Base-by-base conservation (phyloP, 2,888 invertebrate genomes). In the Serripes groenlandicus region DNA sequence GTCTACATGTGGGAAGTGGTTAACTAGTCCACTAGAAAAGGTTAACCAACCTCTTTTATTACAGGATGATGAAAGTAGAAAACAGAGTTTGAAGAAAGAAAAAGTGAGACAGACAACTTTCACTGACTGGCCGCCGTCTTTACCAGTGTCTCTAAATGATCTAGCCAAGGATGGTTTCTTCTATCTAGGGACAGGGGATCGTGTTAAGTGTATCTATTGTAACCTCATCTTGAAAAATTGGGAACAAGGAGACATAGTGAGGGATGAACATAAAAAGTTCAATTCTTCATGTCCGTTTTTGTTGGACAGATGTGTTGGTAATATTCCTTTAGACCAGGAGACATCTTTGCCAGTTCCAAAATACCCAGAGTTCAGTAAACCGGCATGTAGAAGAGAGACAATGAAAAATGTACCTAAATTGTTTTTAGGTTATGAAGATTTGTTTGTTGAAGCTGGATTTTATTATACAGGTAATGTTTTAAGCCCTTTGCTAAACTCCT, bases 201-300 rank as follows among this genome's bases (percentile, higher is more conserved):
- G 75, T 75, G 87, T 83, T 3, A 85, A 85, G 66, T 88, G 88
- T 74, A 77, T 81, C 23, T 88, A 87, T 66, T 88, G 88, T 78
- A 87, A 87, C 34, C 75, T 87, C 11, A 60, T 88, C 37, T 75
- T 88, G 28, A 86, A 85, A 58, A 78, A 72, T 58, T 88, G 88
- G 88, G 86, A 86, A 60, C 32, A 37, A 54, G 86, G 86, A 3
- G 88, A 88, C 58, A 58, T 56, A 69, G 88, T 86, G 21, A 66
- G 68, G 28, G 68, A 28, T 26, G 88, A 88, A 72, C 88, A 88
- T 54, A 66, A 21, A 30, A 85, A 81, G 52, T 87, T 85, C 69
- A 87, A 85, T 42, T 32, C 76, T 0, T 49, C 64, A 18, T 88
- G 88, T 76, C 78, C 87, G 5, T 84, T 88, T 77, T 71, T 88